Evolutionary conservation across 2,888 invertebrate species (phyloP).

Genomic region (Cephus rjabovi): DNA sequence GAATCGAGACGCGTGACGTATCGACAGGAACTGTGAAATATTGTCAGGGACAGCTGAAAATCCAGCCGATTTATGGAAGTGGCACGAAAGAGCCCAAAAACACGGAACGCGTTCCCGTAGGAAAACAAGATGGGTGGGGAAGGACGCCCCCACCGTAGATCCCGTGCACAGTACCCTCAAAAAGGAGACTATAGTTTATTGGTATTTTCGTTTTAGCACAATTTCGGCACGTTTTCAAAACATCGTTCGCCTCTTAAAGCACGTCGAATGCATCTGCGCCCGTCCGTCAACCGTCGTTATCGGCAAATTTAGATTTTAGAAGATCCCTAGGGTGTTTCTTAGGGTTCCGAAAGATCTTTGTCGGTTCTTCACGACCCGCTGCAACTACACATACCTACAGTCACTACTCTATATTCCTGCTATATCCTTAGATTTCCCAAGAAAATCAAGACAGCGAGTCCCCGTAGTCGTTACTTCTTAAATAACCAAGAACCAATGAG

Average conservation of each 20-base stretch:
- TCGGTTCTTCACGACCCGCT: background rate
- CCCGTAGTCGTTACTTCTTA: background rate
- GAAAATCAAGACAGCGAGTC: background rate
- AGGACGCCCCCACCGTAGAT: background rate
- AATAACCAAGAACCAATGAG: background rate
- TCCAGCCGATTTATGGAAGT: constrained; percentile 18
- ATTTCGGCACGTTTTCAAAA: constrained; percentile 60
- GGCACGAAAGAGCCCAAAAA: constrained; percentile 16
- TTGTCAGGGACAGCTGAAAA: constrained; percentile 20
- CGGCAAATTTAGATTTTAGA: constrained; percentile 40
- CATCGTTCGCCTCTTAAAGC: constrained; percentile 40
- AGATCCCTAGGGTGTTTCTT: constrained; percentile 12
- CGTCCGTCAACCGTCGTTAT: constrained; percentile 39
- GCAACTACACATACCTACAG: background rate
- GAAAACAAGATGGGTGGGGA: constrained; percentile 23
- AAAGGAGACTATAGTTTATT: constrained; percentile 6
- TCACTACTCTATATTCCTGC: background rate
- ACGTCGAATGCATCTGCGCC: constrained; percentile 48
- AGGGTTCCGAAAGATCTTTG: background rate
- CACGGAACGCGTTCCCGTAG: constrained; percentile 26
- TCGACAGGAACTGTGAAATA: constrained; percentile 7
- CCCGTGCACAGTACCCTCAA: background rate
- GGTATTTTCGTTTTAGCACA: constrained; percentile 34
- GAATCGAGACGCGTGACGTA: background rate
- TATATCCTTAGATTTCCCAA: background rate